phyloP scores from a whole-genome alignment of 92 coral and sea anemone genomes.

The Umimayanthus kanabou region DNA sequence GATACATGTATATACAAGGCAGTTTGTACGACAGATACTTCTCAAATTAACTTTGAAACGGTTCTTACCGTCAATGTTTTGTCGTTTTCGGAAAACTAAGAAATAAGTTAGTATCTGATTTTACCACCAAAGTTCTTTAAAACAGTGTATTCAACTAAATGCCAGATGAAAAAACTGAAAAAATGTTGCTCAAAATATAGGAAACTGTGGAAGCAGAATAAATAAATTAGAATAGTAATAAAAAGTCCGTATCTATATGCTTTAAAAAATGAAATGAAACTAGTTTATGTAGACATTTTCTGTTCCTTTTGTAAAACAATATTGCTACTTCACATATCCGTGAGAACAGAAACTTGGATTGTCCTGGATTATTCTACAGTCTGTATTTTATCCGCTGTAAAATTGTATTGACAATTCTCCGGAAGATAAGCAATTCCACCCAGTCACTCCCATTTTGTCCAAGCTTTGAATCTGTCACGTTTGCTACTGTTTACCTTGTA shows the following conservation, averaged over 20 bases:
- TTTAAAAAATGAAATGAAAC: no score
- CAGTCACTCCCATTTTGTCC: background rate
- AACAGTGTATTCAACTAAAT: no score
- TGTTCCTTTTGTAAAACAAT: no score
- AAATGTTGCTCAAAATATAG: no score
- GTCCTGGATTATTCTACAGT: background rate
- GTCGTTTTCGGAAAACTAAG: background rate
- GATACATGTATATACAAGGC: no score
- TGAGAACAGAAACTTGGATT: no score
- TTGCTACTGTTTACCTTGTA: background rate
- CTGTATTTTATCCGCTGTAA: background rate
- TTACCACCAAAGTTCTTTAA: background rate
- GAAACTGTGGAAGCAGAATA: no score
- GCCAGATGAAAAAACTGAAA: no score
- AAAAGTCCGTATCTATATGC: no score
- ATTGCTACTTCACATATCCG: no score
- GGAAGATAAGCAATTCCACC: constrained; percentile 2
- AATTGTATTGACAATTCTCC: background rate
- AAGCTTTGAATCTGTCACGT: background rate
- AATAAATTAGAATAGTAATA: no score
- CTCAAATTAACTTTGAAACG: background rate
- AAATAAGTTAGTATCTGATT: background rate
- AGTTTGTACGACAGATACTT: background rate
- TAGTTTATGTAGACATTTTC: no score
- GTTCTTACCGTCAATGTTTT: background rate